Evolutionary conservation across 2,888 invertebrate species (phyloP).

Genomic region (Merodon equestris): DNA sequence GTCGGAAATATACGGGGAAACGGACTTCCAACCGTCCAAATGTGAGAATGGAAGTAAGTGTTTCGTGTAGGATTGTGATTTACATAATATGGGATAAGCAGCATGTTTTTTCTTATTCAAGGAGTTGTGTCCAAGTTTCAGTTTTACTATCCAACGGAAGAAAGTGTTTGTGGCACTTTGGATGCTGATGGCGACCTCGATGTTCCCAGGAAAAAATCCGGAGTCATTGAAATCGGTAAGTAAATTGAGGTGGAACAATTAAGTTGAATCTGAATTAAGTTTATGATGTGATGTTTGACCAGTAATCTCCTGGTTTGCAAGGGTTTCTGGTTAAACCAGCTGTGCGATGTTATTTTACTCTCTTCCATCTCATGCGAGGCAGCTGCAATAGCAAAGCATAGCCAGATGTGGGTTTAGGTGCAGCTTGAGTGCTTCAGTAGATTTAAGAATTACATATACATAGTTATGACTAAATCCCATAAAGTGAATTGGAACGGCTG

Average conservation of each 20-base stretch:
- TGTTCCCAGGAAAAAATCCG: conserved; percentile 80
- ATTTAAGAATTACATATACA: too few relatives aligned
- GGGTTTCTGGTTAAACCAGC: too few relatives aligned
- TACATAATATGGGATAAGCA: conserved; percentile 24
- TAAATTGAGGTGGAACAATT: neutral
- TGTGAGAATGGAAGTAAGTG: conserved; percentile 80
- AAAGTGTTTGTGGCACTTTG: conserved; percentile 70
- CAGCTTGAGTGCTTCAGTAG: too few relatives aligned
- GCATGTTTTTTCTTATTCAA: conserved; percentile 75
- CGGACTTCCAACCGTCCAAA: conserved; percentile 81
- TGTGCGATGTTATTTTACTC: too few relatives aligned
- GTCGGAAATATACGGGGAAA: conserved; percentile 87
- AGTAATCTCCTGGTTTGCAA: too few relatives aligned
- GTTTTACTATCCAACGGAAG: conserved; percentile 81
- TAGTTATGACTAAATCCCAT: too few relatives aligned
- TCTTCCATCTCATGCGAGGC: too few relatives aligned
- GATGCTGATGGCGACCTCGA: conserved; percentile 88
- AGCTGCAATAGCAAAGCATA: too few relatives aligned
- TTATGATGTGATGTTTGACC: too few relatives aligned
- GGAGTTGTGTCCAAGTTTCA: conserved; percentile 87
- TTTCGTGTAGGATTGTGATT: neutral
- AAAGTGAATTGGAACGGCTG: too few relatives aligned
- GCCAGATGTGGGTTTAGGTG: too few relatives aligned
- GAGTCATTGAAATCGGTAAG: conserved; percentile 83
- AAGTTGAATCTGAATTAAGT: too few relatives aligned